Percentiles rank a stretch among this genome's conserved stretches.
Evolutionary conservation across 2,113 vertebrate species (phyloP).

Genomic region (Caracal caracal): DNA sequence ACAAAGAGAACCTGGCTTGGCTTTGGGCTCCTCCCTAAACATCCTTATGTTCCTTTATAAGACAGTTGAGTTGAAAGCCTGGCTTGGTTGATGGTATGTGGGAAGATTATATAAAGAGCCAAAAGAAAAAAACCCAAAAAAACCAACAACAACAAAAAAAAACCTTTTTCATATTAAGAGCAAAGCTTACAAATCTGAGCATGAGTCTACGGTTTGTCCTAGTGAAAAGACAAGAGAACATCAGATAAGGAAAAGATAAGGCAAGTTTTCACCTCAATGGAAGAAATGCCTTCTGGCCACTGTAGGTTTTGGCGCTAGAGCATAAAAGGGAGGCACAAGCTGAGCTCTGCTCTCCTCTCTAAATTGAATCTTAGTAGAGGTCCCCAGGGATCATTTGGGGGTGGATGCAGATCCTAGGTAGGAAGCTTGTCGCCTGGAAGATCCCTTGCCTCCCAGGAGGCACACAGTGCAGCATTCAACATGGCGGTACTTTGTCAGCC

Average conservation of each 20-base stretch:
- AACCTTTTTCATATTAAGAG: not conserved
- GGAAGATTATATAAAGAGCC: not conserved
- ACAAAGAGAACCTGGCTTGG: not conserved
- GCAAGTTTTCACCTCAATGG: not conserved
- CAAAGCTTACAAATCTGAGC: constrained; percentile 39
- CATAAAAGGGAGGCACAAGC: not conserved
- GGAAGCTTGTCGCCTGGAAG: not conserved
- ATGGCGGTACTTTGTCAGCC: not conserved
- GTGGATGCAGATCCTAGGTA: not conserved
- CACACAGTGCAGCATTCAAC: fast-evolving
- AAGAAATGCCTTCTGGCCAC: not conserved
- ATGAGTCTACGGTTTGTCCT: not conserved
- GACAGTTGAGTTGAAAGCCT: not conserved
- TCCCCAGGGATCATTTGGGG: not conserved
- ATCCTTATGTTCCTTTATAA: not conserved
- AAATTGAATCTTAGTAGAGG: not conserved
- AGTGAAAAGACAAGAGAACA: not conserved
- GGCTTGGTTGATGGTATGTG: not conserved
- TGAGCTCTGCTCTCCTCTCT: not conserved
- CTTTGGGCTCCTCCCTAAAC: not conserved
- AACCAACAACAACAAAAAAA: too few species aligned
- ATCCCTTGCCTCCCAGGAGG: not conserved
- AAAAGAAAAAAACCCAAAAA: not conserved
- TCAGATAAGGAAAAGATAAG: not conserved
- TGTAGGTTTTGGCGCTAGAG: not conserved